Base-by-base conservation (phyloP, 1,140 invertebrate species). In the Drosophila virilis region DNA sequence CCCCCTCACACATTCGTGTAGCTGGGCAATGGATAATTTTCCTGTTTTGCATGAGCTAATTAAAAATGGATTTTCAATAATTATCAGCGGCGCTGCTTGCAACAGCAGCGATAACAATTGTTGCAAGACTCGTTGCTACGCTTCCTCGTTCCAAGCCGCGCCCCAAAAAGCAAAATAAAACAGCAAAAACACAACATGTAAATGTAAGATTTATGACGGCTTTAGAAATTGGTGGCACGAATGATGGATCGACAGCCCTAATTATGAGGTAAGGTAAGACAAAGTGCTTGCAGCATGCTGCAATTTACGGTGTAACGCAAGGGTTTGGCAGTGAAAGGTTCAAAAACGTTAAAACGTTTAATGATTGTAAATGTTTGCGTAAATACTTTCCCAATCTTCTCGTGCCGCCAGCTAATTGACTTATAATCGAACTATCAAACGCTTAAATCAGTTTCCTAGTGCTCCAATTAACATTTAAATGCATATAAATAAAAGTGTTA, bases 381-480 rank as follows among this genome's bases (percentile, higher is more conserved):
- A 32, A 57, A 57, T 43, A 32, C 57, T 45, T 59, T 45, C 28
- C 28, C 42, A 58, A 15, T 45, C 28, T 45, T 12, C 6, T 33
- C 28, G 48, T 50, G 22, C 7, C 12, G 12, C 32, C 32, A 3
- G 12, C 17, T 48, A 55, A 70, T 66, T 13, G 32, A 10, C 45
- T 57, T 37, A 13, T 17, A 55, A 50, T 38, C 60, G 8, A 40
- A 48, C 17, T 42, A 13, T 32, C 68, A 22, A 48, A 15, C 43
- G 52, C 12, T 66, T 45, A 28, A 54, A 69, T 69, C 61, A 48
- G 35, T 57, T 64, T 52, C 59, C 58, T 51, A 17, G 12, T 61
- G 59, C 22, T 62, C 52, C 52, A 70, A 70, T 64, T 70, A 70
- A 43, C 40, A 58, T 64, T 58, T 38, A 74, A 70, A 58, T 74